Conservation (phyloP, 2,888 invertebrate genomes). For the Leptarthrus brevirostris region DNA sequence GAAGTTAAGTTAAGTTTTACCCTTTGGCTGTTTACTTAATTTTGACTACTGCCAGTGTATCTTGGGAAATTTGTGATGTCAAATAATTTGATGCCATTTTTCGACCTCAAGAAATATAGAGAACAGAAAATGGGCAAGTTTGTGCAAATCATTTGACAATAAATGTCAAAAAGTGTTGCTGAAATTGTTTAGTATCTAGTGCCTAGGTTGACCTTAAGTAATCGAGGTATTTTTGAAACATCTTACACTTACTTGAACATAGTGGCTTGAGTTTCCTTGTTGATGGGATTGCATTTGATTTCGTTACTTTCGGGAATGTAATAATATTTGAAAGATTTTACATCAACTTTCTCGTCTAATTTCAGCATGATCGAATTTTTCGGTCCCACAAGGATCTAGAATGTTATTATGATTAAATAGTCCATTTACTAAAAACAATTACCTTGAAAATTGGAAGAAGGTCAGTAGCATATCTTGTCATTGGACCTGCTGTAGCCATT, state of each 20-base stretch:
- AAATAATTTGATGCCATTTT: too few species aligned
- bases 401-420: neutral
- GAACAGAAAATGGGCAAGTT: too few species aligned
- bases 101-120: too few species aligned
- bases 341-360: slow-evolving; percentile 72
- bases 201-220: too few species aligned
- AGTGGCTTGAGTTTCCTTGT: slow-evolving; percentile 73
- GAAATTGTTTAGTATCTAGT: too few species aligned
- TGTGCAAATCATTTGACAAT: too few species aligned
- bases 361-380: slow-evolving; percentile 70
- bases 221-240: too few species aligned
- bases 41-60: too few species aligned
- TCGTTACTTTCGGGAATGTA: slow-evolving; percentile 84
- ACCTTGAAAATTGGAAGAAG: slow-evolving; percentile 80
- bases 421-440: slow-evolving; percentile 62
- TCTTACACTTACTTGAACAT: slow-evolving; percentile 69
- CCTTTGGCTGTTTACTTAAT: too few species aligned
- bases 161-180: too few species aligned
- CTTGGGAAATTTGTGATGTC: too few species aligned
- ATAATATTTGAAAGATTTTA: slow-evolving; percentile 77
- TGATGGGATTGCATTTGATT: slow-evolving; percentile 77
- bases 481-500: slow-evolving; percentile 87
- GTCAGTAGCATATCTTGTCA: slow-evolving; percentile 82
- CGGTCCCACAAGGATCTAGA: slow-evolving; percentile 63
- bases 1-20: too few species aligned